Percentiles rank a stretch among this genome's conserved stretches.
phyloP scores from a whole-genome alignment of 2,113 vertebrate genomes.

The Coturnix japonica region DNA sequence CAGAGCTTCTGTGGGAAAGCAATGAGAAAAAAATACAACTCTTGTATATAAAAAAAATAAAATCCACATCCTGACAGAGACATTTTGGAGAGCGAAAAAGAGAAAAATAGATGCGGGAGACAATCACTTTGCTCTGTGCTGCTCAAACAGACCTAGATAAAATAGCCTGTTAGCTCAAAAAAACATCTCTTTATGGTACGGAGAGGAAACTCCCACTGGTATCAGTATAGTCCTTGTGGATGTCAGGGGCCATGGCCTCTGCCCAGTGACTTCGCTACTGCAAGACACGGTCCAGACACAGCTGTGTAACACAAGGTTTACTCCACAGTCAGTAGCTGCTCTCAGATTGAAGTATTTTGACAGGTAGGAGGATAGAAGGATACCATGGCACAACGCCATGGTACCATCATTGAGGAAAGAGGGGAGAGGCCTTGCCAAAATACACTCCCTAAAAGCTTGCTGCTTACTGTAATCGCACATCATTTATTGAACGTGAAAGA shows the following conservation, averaged over 20 bases:
- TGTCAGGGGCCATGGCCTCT: neutral
- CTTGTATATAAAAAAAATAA: neutral
- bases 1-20: neutral
- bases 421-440: slow-evolving; percentile 60
- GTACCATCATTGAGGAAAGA: slow-evolving; percentile 18
- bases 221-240: neutral
- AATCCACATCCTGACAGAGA: neutral
- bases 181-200: neutral
- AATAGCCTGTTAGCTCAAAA: neutral
- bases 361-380: slow-evolving; percentile 70
- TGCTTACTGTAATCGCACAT: slow-evolving; percentile 78
- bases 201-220: neutral
- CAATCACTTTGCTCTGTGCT: neutral
- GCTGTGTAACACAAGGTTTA: neutral
- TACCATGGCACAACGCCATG: slow-evolving; percentile 65
- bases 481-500: slow-evolving; percentile 82
- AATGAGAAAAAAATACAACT: neutral
- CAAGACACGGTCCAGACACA: slow-evolving; percentile 16
- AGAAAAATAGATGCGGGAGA: neutral
- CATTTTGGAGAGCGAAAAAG: neutral
- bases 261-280: accelerated
- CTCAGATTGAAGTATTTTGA: slow-evolving; percentile 49
- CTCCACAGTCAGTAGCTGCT: slow-evolving; percentile 17
- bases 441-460: slow-evolving; percentile 63
- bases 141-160: neutral